Percentiles rank a stretch among this genome's conserved stretches.
Evolutionary conservation across 2,797 vertebrate species (phyloP).

Genomic region (Pipistrellus pygmaeus): DNA sequence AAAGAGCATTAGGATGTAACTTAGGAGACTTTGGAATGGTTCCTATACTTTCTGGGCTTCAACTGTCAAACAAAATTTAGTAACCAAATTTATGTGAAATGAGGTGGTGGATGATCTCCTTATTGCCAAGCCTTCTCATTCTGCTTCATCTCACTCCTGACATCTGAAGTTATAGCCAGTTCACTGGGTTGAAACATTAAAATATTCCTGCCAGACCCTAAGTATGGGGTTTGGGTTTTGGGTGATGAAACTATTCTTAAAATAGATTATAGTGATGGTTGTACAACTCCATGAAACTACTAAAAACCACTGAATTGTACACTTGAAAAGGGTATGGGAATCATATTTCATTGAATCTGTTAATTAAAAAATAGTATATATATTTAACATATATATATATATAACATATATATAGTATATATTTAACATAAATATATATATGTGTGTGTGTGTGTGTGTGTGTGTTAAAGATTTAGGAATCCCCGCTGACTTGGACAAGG

Average conservation of each 20-base stretch:
- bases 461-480: slow-evolving; percentile 36
- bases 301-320: not conserved
- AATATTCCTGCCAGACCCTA: not conserved
- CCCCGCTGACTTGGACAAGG: not conserved
- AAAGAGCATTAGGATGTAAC: not conserved
- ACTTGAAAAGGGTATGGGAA: not conserved
- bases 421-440: too few relatives aligned
- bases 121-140: not conserved
- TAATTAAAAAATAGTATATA: not conserved
- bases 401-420: too few relatives aligned
- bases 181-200: slow-evolving; percentile 35
- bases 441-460: too few relatives aligned
- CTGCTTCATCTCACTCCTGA: not conserved
- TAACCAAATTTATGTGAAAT: not conserved
- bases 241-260: not conserved
- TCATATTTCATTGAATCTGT: slow-evolving; percentile 3
- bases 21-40: not conserved
- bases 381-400: too few relatives aligned
- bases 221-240: not conserved
- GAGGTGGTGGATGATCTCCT: not conserved
- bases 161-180: not conserved
- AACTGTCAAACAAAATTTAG: not conserved
- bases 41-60: not conserved
- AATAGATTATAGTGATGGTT: not conserved
- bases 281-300: not conserved